Conservation (phyloP, 2,888 invertebrate genomes). For the Nymphalis polychloros region DNA sequence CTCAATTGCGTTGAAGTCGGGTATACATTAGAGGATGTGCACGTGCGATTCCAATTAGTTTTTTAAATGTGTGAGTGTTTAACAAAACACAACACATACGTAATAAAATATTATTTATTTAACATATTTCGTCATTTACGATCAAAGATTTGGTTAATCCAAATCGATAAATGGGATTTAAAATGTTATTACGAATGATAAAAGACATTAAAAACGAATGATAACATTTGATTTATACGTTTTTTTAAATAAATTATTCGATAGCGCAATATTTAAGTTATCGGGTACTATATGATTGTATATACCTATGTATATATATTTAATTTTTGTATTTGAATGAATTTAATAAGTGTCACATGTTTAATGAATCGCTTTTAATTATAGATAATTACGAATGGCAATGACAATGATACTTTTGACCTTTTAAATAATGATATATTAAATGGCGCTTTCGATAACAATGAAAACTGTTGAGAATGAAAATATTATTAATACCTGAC, state of each 20-base stretch:
- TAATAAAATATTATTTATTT: conserved; percentile 30
- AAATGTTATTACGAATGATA: conserved; percentile 67
- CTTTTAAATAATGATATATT: too few species aligned
- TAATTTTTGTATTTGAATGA: not conserved
- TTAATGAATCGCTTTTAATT: not conserved
- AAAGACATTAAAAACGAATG: conserved; percentile 67
- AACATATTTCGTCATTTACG: conserved; percentile 52
- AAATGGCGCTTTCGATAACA: too few species aligned
- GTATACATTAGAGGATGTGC: not conserved
- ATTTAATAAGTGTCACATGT: not conserved
- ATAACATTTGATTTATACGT: conserved; percentile 79
- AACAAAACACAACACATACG: conserved; percentile 30
- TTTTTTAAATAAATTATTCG: conserved; percentile 32
- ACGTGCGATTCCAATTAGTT: not conserved
- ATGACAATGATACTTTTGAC: not conserved
- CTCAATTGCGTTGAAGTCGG: too few species aligned
- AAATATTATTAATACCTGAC: too few species aligned
- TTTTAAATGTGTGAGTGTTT: not conserved
- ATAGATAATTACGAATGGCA: not conserved
- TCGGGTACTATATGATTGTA: not conserved
- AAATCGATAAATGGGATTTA: conserved; percentile 64
- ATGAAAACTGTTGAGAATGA: too few species aligned
- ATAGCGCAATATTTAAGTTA: conserved; percentile 26
- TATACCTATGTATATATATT: not conserved
- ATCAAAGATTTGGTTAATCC: conserved; percentile 67